phyloP scores from a whole-genome alignment of 2,888 invertebrate genomes.

The Oscheius onirici region DNA sequence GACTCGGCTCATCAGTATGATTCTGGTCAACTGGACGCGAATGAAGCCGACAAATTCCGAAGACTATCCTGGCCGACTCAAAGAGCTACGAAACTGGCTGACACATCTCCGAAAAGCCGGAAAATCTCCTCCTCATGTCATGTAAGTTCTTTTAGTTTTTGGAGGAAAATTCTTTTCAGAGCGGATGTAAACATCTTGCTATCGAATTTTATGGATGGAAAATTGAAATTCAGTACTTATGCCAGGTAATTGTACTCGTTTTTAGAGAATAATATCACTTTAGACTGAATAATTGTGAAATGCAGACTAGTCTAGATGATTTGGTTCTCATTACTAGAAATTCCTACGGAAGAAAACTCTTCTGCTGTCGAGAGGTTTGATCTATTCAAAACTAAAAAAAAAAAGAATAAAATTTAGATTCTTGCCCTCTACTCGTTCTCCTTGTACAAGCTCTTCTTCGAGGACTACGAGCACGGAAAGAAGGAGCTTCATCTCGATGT shows the following conservation, averaged over 20 bases:
- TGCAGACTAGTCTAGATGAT: background rate
- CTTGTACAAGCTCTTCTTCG: background rate
- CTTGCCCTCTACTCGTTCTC: background rate
- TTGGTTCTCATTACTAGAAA: background rate
- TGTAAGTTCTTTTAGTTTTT: background rate
- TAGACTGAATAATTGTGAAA: background rate
- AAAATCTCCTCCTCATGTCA: background rate
- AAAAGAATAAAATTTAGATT: background rate
- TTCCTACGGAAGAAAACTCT: background rate
- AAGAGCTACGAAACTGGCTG: background rate
- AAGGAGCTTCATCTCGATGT: conserved; percentile 1
- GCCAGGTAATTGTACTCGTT: background rate
- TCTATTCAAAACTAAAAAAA: background rate
- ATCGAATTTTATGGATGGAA: background rate
- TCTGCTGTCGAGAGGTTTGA: conserved; percentile 3
- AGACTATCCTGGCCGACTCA: background rate
- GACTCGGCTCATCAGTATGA: background rate
- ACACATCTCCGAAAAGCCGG: background rate
- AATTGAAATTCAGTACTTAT: background rate
- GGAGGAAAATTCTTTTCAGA: background rate
- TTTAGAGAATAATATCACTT: background rate
- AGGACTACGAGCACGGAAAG: background rate
- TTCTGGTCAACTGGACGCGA: background rate
- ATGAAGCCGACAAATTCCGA: background rate
- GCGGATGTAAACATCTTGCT: background rate